These are phyloP conservation scores for Petrolisthes cinctipes DNA, from an alignment of 2,888 invertebrate species.

Conservation along the genomic window DNA sequence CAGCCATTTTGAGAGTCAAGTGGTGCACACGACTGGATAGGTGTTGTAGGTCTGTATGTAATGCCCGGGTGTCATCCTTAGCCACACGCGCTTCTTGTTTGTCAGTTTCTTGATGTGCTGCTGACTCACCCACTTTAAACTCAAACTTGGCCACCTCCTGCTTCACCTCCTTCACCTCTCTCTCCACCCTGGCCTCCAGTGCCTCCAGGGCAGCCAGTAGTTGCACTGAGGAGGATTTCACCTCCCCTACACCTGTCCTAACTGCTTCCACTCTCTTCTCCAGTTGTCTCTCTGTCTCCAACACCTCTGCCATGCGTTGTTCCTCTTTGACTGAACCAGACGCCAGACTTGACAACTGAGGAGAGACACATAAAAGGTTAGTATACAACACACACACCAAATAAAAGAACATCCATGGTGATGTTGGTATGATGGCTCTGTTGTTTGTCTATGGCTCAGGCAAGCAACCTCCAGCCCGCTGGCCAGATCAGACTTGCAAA, in stretches of 20 bases:
- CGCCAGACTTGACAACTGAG: constrained; percentile 27
- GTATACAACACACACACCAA: too few relatives aligned
- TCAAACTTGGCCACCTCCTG: constrained; percentile 56
- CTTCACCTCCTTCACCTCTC: constrained; percentile 40
- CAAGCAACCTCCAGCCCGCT: too few relatives aligned
- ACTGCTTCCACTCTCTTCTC: constrained; percentile 34
- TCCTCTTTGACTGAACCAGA: constrained; percentile 5
- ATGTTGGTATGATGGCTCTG: too few relatives aligned
- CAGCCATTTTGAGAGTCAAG: constrained; percentile 26
- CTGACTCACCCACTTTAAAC: constrained; percentile 32
- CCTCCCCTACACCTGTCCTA: constrained; percentile 34
- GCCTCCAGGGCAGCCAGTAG: constrained; percentile 40
- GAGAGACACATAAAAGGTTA: background rate
- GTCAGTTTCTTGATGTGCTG: constrained; percentile 8
- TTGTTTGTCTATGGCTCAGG: too few relatives aligned
- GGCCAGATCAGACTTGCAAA: too few relatives aligned
- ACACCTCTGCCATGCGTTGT: constrained; percentile 3
- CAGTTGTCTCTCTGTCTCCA: constrained; percentile 34
- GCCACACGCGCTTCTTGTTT: constrained; percentile 19
- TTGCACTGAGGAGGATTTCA: constrained; percentile 41
- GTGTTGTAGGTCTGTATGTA: constrained; percentile 27
- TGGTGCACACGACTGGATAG: constrained; percentile 31
- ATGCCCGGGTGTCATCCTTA: constrained; percentile 31
- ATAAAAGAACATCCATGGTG: too few relatives aligned
- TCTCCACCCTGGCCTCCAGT: constrained; percentile 45